Evolutionary conservation across 2,888 invertebrate genomes (phyloP), one percentile per base, ranked within the genome.

Genomic region (Callimorpha dominula): DNA sequence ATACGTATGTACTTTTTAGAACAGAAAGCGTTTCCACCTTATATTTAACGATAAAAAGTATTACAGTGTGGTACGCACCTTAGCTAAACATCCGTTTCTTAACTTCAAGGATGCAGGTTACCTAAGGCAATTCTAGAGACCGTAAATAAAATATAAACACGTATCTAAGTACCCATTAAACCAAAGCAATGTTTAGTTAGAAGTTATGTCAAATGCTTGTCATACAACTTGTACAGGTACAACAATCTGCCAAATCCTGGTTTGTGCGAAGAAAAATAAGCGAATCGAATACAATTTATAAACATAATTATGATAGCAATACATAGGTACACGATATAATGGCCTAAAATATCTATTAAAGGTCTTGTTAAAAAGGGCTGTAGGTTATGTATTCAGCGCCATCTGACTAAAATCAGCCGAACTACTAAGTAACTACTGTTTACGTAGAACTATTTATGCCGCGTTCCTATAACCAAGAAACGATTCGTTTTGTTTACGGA

Each of bases 21-120:
- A 31, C 31, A 31, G n/a, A 0, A 15, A 63, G 63, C 8, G 1
- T 63, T 5, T 43, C 12, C 12, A 14, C 14, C 12, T n/a, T 7
- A 20, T 57, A 5, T 57, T 20, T 11, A 8, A 14, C 40, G 15
- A n/a, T 1, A n/a, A 65, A 43, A 43, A n/a, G 20, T 5, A 46
- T 7, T 20, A 54, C 11, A 52, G n/a, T 54, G 12, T 43, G n/a
- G 0, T 52, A 5, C 6, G 42, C 8, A 54, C 67, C 52, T 67
- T 54, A 67, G n/a, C 54, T 43, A 42, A n/a, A 54, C n/a, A 67
- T 67, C 20, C 67, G 67, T 8, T 54, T 67, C 54, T 54, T 52
- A 31, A 65, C 46, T 49, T 46, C 14, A 66, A 54, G 42, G 52
- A 42, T 67, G 52, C 52, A 67, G 52, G 40, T 42, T 67, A 17